phyloP scores from a whole-genome alignment of 2,113 vertebrate genomes.

The Ailuropoda melanoleuca region DNA sequence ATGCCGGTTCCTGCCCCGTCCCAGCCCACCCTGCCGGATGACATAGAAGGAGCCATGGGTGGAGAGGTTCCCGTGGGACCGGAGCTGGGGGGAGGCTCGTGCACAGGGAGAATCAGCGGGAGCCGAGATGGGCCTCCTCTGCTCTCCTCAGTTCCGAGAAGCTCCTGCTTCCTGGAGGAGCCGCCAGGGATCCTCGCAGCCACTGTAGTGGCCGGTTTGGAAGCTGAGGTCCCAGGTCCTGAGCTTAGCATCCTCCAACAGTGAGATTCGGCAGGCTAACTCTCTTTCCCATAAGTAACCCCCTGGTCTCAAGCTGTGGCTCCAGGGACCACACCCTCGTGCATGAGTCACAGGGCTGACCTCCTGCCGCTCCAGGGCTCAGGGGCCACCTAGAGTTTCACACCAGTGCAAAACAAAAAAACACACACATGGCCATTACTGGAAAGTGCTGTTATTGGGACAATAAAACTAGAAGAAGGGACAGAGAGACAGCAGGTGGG shows the following conservation, averaged over 20 bases:
- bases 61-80: background rate
- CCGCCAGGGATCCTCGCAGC: background rate
- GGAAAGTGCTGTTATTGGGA: constrained; percentile 4
- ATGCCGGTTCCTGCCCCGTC: background rate
- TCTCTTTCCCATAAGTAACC: background rate
- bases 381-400: background rate
- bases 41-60: no score
- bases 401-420: background rate
- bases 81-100: background rate
- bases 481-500: background rate
- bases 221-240: background rate
- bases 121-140: background rate
- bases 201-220: accelerated
- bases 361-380: background rate
- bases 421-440: background rate
- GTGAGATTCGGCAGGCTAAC: background rate
- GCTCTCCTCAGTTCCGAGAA: background rate
- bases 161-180: background rate
- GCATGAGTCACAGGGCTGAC: background rate
- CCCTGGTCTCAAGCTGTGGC: background rate
- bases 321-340: background rate
- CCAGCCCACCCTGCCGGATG: background rate
- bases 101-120: background rate
- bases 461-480: background rate
- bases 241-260: background rate